Percentiles rank a stretch among this genome's conserved stretches.
Evolutionary conservation across 2,888 invertebrate genomes (phyloP).

Genomic region (Troides aeacus): DNA sequence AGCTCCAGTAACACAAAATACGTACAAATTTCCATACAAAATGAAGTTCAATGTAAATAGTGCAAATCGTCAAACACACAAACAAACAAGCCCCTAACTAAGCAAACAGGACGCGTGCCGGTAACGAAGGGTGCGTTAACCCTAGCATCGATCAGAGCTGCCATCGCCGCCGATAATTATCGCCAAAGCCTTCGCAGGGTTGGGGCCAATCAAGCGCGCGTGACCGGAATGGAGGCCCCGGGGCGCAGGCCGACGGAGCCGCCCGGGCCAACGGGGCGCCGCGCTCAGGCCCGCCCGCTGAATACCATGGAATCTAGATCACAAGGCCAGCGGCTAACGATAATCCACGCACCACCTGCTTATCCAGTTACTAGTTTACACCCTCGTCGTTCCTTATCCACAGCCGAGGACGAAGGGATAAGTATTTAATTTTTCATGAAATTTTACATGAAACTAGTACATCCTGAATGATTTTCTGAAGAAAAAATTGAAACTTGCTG

Average conservation of each 20-base stretch:
- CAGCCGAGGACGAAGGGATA: no score
- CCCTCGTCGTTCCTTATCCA: no score
- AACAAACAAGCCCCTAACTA: no score
- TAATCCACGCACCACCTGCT: not conserved
- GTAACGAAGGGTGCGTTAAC: slow-evolving; percentile 25
- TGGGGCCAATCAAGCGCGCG: slow-evolving; percentile 23
- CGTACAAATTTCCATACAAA: no score
- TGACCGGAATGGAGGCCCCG: slow-evolving; percentile 26
- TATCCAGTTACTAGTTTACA: not conserved
- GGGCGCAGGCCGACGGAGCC: not conserved
- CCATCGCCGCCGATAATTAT: slow-evolving; percentile 15
- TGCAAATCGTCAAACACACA: no score
- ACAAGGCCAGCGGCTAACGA: slow-evolving; percentile 6
- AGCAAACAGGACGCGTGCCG: slow-evolving; percentile 8
- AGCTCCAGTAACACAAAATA: no score
- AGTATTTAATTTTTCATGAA: no score
- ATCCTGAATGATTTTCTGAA: no score
- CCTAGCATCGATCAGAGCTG: slow-evolving; percentile 25
- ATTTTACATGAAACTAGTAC: no score
- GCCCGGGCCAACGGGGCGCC: not conserved
- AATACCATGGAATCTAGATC: slow-evolving; percentile 20
- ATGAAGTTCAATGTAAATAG: no score
- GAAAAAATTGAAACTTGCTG: no score
- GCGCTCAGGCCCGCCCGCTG: slow-evolving; percentile 3
- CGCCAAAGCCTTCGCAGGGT: slow-evolving; percentile 23